Conservation (phyloP, 1,140 invertebrate genomes). For the Rhopalosiphum maidis region DNA sequence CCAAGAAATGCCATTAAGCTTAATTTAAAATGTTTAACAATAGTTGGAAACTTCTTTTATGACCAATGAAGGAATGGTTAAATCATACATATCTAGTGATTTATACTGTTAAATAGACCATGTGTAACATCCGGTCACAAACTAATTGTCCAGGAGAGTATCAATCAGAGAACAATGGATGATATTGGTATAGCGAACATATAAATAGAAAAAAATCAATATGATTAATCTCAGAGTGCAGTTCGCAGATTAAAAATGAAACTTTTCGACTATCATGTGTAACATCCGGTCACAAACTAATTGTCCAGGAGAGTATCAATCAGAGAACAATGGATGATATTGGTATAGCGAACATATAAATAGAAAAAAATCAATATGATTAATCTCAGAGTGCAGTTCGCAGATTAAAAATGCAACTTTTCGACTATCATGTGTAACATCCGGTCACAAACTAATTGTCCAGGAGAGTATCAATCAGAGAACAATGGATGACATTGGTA, state of each 20-base stretch:
- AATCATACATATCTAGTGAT: background rate
- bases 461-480: conserved; percentile 28
- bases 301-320: background rate
- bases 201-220: conserved; percentile 54
- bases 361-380: conserved; percentile 50
- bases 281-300: conserved; percentile 32
- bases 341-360: conserved; percentile 56
- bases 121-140: too few relatives aligned
- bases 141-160: background rate
- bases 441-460: conserved; percentile 45
- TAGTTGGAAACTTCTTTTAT: background rate
- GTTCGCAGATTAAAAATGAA: background rate
- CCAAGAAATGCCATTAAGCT: background rate
- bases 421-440: conserved; percentile 5
- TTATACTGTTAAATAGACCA: background rate
- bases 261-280: background rate
- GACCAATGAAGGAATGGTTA: conserved; percentile 17
- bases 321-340: conserved; percentile 48
- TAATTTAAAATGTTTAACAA: conserved; percentile 31
- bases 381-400: conserved; percentile 57
- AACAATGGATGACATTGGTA: conserved; percentile 39
- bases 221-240: conserved; percentile 55
- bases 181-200: conserved; percentile 41
- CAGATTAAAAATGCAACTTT: background rate
- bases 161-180: background rate